Evolutionary conservation across 1,140 invertebrate species (phyloP), one percentile per base, ranked within the genome.

Genomic region (Pogonomyrmex barbatus): DNA sequence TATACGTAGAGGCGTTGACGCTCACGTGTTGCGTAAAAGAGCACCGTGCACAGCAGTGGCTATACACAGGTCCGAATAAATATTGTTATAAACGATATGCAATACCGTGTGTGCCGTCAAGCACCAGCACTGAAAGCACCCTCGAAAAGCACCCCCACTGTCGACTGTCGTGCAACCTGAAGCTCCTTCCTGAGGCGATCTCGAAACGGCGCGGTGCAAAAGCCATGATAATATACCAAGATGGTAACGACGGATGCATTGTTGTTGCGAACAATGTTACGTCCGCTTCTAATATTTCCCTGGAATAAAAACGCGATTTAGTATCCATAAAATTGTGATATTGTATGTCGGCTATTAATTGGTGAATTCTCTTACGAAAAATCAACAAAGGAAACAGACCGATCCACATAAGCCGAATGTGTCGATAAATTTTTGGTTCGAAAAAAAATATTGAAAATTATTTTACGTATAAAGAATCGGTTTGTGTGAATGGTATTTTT

Each of bases 121-220:
- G 93, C 93, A 95, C 93, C 92, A 90, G 93, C 93, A 94, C 94
- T 91, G 90, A 92, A 88, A 94, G 93, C 93, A 94, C 93, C 90
- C 90, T 90, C 91, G 91, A 91, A 89, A 85, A 90, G 90, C 93
- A 93, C 93, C 91, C 88, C 90, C 91, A 89, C 89, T 90, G 85
- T 90, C 91, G 91, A 91, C 77, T 93, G 90, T 90, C 79, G 91
- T 87, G 91, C 87, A 84, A 91, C 78, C 85, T 91, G 83, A 88
- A 83, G 82, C 91, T 88, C 89, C 73, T 47, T 63, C 81, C 73
- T 87, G 83, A 68, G 60, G 89, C 81, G 79, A 85, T 85, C 87
- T 88, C 87, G 83, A 87, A 78, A 68, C 45, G 12, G 17, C 68
- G 67, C 47, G 56, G 30, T 42, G n/a, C 68, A 70, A 73, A 50